A percentile compares a stretch with the other conserved stretches of the same genome.
Evolutionary conservation across 2,797 vertebrate species (phyloP).

Genomic region (Tenualosa ilisha): DNA sequence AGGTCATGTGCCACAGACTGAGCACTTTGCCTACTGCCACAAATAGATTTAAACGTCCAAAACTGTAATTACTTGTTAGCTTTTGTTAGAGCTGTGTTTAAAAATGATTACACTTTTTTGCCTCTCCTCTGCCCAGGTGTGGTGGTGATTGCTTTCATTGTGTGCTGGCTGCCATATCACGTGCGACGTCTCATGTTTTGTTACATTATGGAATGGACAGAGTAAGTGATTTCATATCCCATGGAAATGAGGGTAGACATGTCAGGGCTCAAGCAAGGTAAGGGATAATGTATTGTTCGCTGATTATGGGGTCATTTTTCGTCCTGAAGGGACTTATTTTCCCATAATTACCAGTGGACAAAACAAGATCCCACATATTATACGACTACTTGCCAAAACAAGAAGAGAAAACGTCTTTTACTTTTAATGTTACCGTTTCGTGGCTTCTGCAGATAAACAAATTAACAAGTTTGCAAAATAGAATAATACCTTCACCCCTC

Average conservation of each 20-base stretch:
- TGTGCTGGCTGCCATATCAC: conserved; percentile 83
- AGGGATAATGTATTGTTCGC: too few relatives aligned
- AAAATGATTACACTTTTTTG: background rate
- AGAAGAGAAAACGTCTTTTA: too few relatives aligned
- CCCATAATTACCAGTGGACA: too few relatives aligned
- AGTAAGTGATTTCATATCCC: conserved; percentile 66
- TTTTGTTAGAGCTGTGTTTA: background rate
- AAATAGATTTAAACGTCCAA: too few relatives aligned
- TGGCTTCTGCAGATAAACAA: too few relatives aligned
- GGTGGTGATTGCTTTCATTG: conserved; percentile 79
- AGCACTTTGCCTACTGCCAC: too few relatives aligned
- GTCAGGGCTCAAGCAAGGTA: background rate
- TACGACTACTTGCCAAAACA: too few relatives aligned
- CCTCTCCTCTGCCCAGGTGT: conserved; percentile 64
- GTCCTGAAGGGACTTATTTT: background rate
- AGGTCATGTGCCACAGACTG: background rate
- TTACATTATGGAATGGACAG: conserved; percentile 76
- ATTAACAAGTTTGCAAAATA: too few relatives aligned
- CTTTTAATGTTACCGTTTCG: too few relatives aligned
- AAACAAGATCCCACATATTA: too few relatives aligned
- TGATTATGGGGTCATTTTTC: too few relatives aligned
- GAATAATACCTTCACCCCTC: too few relatives aligned
- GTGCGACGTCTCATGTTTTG: conserved; percentile 80
- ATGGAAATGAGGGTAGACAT: background rate
- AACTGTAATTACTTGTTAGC: background rate